A percentile compares a stretch with the other conserved stretches of the same genome.
phyloP scores from a whole-genome alignment of 2,113 vertebrate species.

The Trichechus manatus region DNA sequence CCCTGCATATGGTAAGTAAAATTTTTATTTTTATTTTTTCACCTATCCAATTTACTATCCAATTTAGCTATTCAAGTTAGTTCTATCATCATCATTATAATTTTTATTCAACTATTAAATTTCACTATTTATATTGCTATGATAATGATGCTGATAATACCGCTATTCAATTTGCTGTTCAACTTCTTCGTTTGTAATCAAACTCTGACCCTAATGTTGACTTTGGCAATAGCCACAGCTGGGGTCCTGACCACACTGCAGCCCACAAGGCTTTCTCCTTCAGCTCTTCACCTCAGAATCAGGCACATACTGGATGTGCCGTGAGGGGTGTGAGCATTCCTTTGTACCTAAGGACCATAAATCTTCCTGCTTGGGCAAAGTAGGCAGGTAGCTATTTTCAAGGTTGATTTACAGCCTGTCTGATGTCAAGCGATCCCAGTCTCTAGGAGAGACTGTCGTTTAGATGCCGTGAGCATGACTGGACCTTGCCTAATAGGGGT shows the following conservation, averaged over 20 bases:
- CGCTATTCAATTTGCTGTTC: not conserved
- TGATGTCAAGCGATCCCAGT: conserved; percentile 75
- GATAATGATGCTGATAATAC: not conserved
- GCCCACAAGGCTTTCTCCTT: not conserved
- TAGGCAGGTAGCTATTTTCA: conserved; percentile 39
- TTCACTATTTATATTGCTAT: not conserved
- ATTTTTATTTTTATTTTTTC: not conserved
- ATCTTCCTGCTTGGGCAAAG: not conserved
- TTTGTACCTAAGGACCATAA: not conserved
- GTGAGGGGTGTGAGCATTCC: not conserved
- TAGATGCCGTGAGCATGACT: conserved; percentile 77
- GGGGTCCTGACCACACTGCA: not conserved
- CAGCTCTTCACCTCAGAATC: not conserved
- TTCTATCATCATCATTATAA: not conserved
- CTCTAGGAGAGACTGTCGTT: conserved; percentile 78
- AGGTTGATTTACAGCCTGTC: conserved; percentile 72
- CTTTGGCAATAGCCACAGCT: not conserved
- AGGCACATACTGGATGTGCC: not conserved
- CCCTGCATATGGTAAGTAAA: not conserved
- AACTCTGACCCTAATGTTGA: not conserved
- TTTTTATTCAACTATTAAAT: not conserved
- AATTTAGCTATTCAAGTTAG: not conserved
- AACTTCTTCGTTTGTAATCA: not conserved
- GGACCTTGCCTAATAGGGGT: conserved; percentile 77
- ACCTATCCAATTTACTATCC: not conserved